Evolutionary conservation across 1,140 invertebrate genomes (phyloP), one percentile per base, ranked within the genome.

Genomic region (Hycleus cichorii): DNA sequence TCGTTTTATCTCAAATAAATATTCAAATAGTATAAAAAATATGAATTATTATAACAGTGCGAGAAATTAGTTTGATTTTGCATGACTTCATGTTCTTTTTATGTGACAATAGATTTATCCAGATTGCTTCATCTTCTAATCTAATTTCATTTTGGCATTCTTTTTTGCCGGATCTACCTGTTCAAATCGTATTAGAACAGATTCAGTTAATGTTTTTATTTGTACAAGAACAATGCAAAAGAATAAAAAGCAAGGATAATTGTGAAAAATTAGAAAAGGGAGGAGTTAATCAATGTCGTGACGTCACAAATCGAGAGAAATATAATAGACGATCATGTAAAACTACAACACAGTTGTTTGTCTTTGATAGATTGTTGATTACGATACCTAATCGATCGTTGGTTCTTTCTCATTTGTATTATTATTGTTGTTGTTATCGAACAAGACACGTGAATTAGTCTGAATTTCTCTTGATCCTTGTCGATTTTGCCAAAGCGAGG

Each of bases 201-300:
- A 53, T 53, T 45, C 51, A 45, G 39, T 53, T 45, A 53, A 42
- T 32, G 46, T 39, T 43, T 52, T 52, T 43, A 52, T 46, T 53
- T 46, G 42, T 32, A 26, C 44, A 53, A 45, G 45, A 46, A 18
- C 44, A 43, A 52, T 43, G 55, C 48, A 49, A 51, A 54, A 47
- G 46, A 47, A 52, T 56, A 62, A 62, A 62, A 62, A 62, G 60
- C 60, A 62, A 62, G 60, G 60, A 62, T 62, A 58, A 58, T 61
- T 40, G 44, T 55, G 50, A 58, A 49, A 61, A 61, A 61, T 61
- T 61, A 60, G 59, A 61, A 61, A 61, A 58, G 60, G 60, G 60
- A 62, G 60, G 60, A 62, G 60, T 58, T 48, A 49, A 58, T 57
- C 60, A 62, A 62, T 62, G 60, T 42, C 60, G 60, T 62, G 60